Evolutionary conservation across 1,140 invertebrate species (phyloP).

Genomic region (Steinernema feltiae): DNA sequence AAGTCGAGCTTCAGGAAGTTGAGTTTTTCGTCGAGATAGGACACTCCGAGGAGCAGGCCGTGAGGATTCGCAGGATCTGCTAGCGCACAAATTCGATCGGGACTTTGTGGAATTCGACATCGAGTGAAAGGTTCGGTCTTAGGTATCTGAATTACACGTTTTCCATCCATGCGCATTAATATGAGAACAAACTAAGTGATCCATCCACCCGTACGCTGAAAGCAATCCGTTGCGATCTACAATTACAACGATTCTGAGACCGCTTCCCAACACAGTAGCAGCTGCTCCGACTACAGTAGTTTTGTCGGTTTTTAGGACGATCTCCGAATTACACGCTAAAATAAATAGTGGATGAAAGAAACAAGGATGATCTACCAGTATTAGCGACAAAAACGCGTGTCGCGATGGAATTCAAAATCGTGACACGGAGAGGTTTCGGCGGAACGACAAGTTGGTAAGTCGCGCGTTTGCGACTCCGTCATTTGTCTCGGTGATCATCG

Average conservation of each 20-base stretch:
- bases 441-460: neutral
- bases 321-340: neutral
- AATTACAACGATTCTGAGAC: neutral
- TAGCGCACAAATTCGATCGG: neutral
- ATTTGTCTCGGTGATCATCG: neutral
- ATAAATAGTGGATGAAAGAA: neutral
- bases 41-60: neutral
- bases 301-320: neutral
- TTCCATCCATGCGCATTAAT: too few relatives aligned
- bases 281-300: neutral
- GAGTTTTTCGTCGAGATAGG: neutral
- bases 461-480: too few relatives aligned
- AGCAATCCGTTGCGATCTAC: neutral
- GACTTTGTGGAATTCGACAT: neutral
- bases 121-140: neutral
- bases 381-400: neutral
- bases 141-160: too few relatives aligned
- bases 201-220: neutral
- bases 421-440: neutral
- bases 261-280: neutral
- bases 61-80: neutral
- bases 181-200: too few relatives aligned
- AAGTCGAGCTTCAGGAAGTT: neutral
- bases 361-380: neutral
- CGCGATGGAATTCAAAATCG: neutral